These are phyloP conservation scores for Syritta pipiens DNA, from an alignment of 2,888 invertebrate genomes.

Conservation along the genomic window DNA sequence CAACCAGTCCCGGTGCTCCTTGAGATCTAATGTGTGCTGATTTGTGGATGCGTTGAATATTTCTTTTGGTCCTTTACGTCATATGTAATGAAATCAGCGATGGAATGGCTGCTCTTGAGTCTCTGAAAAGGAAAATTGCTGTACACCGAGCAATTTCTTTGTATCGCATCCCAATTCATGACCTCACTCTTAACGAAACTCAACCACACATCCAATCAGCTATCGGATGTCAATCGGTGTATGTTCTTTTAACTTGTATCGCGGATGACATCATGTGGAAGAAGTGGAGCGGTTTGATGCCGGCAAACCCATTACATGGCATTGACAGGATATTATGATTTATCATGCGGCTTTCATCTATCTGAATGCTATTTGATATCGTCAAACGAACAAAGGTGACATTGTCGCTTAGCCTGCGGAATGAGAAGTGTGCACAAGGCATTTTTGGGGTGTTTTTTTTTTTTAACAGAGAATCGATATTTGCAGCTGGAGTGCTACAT, in stretches of 20 bases:
- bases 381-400: slow-evolving; percentile 15
- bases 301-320: slow-evolving; percentile 26
- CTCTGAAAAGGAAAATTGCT: slow-evolving; percentile 9
- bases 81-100: slow-evolving; percentile 11
- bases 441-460: too few species aligned
- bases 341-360: slow-evolving; percentile 34
- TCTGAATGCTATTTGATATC: slow-evolving; percentile 28
- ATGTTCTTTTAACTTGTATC: slow-evolving; percentile 33
- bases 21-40: not conserved
- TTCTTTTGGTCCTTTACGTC: not conserved
- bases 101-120: not conserved
- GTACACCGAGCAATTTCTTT: not conserved
- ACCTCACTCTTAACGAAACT: too few species aligned
- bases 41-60: slow-evolving; percentile 6
- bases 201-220: slow-evolving; percentile 23
- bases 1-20: not conserved
- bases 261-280: slow-evolving; percentile 19
- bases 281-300: slow-evolving; percentile 16
- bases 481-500: too few species aligned
- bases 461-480: too few species aligned
- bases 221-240: slow-evolving; percentile 23
- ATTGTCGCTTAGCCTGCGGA: not conserved
- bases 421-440: too few species aligned
- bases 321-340: slow-evolving; percentile 48
- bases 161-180: slow-evolving; percentile 7